Percentiles rank a stretch among this genome's conserved stretches.
Evolutionary conservation across 2,888 invertebrate species (phyloP).

Genomic region (Ichneumoninae sp.): DNA sequence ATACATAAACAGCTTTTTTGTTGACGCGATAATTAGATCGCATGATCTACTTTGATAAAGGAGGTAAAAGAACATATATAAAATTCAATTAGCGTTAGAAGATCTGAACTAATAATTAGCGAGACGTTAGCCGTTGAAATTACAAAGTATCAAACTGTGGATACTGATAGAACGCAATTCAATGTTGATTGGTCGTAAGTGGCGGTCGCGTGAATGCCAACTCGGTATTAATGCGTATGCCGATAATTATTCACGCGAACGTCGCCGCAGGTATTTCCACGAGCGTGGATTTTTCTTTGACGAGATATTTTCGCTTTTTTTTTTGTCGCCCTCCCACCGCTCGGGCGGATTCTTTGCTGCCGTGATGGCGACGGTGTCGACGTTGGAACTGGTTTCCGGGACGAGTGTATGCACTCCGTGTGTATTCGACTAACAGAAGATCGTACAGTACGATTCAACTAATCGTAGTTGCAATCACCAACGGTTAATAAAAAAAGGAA

Average conservation of each 20-base stretch:
- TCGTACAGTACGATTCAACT: not conserved
- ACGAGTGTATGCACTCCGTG: not conserved
- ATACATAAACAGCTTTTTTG: not conserved
- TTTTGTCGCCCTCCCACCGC: not conserved
- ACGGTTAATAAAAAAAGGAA: not conserved
- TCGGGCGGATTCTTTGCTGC: conserved; percentile 1
- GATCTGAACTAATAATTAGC: not conserved
- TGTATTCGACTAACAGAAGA: not conserved
- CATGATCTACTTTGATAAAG: not conserved
- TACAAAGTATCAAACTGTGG: not conserved
- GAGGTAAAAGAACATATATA: not conserved
- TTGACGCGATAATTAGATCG: not conserved
- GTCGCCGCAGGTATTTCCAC: not conserved
- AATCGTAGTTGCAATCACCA: not conserved
- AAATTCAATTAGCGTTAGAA: not conserved
- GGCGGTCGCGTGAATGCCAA: not conserved
- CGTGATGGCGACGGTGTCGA: conserved; percentile 8
- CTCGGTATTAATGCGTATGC: conserved; percentile 8
- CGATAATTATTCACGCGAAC: conserved; percentile 2
- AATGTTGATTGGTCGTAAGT: conserved; percentile 7
- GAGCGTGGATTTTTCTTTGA: conserved; percentile 1
- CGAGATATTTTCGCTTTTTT: conserved; percentile 27
- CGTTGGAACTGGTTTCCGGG: conserved; percentile 26
- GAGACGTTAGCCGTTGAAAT: not conserved
- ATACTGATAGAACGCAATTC: not conserved